Percentiles rank a stretch among this genome's conserved stretches.
Conservation (phyloP, 2,797 vertebrate genomes). For the Tolypeutes matacus region DNA sequence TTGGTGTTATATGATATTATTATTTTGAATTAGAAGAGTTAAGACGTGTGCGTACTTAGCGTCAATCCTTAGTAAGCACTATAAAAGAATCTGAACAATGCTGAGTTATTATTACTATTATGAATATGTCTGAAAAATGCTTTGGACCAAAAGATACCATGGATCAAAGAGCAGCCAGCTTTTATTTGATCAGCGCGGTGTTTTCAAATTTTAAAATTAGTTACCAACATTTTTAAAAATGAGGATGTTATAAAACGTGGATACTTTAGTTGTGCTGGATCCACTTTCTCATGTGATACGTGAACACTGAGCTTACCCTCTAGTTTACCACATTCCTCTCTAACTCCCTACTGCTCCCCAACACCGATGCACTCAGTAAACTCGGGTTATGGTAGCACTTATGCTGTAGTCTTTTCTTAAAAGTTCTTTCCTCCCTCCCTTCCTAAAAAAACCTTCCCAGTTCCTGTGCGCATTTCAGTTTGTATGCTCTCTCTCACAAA, state of each 20-base stretch:
- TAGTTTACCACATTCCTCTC: neutral
- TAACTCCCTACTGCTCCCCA: neutral
- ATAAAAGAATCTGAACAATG: neutral
- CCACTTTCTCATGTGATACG: neutral
- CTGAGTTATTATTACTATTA: neutral
- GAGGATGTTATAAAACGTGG: neutral
- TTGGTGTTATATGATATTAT: neutral
- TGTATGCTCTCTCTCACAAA: neutral
- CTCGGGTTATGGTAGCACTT: neutral
- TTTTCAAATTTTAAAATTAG: conserved; percentile 26
- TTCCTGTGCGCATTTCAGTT: neutral
- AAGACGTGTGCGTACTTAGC: neutral
- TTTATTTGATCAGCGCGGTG: neutral
- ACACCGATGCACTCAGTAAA: too few species aligned
- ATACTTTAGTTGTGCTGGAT: neutral
- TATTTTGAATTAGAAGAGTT: conserved; percentile 16
- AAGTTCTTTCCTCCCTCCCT: too few species aligned
- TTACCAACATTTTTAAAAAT: neutral
- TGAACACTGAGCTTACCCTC: neutral
- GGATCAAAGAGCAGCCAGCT: neutral
- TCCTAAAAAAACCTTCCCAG: neutral
- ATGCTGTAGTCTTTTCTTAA: neutral
- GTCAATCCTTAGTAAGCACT: neutral
- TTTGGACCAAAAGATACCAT: neutral
- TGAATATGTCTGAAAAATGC: neutral